These are phyloP conservation scores for Tetrax tetrax DNA, from an alignment of 2,113 vertebrate genomes.

Conservation along the genomic window DNA sequence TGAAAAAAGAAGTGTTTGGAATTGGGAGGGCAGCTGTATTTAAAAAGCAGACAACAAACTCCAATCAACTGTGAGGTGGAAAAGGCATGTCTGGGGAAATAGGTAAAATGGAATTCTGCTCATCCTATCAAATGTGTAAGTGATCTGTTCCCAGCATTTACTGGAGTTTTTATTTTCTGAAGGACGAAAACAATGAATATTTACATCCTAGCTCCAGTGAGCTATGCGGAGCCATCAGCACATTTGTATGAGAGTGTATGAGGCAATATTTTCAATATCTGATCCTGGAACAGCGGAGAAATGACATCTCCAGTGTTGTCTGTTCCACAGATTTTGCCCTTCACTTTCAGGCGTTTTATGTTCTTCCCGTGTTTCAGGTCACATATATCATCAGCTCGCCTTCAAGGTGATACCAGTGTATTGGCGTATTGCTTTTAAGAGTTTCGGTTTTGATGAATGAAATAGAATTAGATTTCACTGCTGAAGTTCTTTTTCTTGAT, in stretches of 20 bases:
- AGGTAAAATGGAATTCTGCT: background rate
- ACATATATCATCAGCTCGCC: fast-evolving
- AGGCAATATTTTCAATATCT: background rate
- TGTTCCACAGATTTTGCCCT: background rate
- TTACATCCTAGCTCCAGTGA: background rate
- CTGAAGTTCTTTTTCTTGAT: background rate
- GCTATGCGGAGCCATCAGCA: background rate
- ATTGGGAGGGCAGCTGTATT: background rate
- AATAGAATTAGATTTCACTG: background rate
- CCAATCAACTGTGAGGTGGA: background rate
- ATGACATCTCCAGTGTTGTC: background rate
- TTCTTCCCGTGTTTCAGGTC: background rate
- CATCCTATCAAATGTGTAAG: background rate
- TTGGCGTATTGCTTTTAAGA: background rate
- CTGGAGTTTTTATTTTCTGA: background rate
- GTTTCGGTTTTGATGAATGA: background rate
- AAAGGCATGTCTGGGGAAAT: background rate
- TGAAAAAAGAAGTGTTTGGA: background rate
- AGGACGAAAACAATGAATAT: background rate
- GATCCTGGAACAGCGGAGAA: background rate
- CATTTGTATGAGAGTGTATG: background rate
- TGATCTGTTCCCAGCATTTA: background rate
- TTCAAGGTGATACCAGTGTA: background rate
- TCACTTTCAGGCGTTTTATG: background rate
- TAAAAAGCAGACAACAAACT: background rate